Evolutionary conservation across 2,797 vertebrate genomes (phyloP).

Genomic region (Nasua narica): DNA sequence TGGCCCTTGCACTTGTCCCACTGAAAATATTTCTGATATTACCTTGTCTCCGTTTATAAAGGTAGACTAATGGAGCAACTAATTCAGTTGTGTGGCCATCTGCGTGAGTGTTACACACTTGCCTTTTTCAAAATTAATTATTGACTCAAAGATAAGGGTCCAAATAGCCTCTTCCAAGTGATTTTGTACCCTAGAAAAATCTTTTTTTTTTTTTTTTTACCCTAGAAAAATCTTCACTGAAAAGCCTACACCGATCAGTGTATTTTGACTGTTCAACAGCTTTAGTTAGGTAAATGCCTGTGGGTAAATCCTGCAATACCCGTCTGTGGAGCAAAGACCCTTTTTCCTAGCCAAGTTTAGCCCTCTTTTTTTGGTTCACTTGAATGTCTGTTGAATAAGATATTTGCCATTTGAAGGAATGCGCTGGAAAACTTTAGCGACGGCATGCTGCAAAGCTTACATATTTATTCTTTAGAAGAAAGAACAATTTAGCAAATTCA

Average conservation of each 20-base stretch:
- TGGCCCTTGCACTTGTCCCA: neutral
- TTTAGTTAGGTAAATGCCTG: neutral
- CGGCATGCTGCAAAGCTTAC: neutral
- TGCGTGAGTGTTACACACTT: neutral
- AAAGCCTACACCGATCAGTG: neutral
- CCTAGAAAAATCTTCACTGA: neutral
- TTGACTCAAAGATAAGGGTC: neutral
- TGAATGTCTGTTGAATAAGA: neutral
- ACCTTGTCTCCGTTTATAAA: neutral
- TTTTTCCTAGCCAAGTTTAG: neutral
- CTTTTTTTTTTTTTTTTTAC: neutral
- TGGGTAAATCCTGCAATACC: neutral
- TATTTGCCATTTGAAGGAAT: neutral
- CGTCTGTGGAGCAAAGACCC: neutral
- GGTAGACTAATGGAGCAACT: neutral
- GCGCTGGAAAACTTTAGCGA: neutral
- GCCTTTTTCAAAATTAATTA: neutral
- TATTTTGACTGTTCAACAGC: neutral
- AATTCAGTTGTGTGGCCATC: neutral
- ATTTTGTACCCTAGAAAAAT: neutral
- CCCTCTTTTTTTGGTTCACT: neutral
- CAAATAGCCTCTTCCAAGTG: neutral
- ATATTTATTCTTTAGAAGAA: neutral
- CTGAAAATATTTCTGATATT: neutral
- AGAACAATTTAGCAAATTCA: slow-evolving; percentile 1